Evolutionary conservation across 2,888 invertebrate species (phyloP).

Genomic region (Leuctra nigra): DNA sequence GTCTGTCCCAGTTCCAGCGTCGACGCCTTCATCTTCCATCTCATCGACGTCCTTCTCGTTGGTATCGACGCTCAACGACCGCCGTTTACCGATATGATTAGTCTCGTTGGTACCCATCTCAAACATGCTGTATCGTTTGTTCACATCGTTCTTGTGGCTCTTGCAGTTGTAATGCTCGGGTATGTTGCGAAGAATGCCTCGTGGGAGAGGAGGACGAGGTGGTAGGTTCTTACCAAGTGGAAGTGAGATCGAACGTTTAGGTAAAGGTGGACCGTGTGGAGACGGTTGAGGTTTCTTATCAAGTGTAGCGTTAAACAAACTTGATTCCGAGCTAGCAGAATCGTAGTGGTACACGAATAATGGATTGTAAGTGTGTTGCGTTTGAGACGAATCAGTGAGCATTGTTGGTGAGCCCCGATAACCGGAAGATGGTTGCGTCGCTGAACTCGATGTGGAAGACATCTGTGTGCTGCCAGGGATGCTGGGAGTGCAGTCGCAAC

Average conservation of each 20-base stretch:
- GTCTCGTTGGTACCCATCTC: constrained; percentile 58
- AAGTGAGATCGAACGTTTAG: constrained; percentile 62
- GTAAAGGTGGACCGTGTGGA: constrained; percentile 52
- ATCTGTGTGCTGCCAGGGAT: constrained; percentile 33
- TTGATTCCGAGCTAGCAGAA: constrained; percentile 66
- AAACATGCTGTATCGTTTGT: constrained; percentile 73
- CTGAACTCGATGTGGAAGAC: constrained; percentile 52
- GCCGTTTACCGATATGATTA: constrained; percentile 13
- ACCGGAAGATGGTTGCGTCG: constrained; percentile 78
- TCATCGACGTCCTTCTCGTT: constrained; percentile 41
- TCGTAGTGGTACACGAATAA: constrained; percentile 79
- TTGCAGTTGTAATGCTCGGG: constrained; percentile 42
- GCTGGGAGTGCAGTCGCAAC: constrained; percentile 53
- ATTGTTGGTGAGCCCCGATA: constrained; percentile 82
- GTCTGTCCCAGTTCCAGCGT: constrained; percentile 28
- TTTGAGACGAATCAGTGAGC: constrained; percentile 63
- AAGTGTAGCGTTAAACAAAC: constrained; percentile 43
- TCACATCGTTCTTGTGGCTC: constrained; percentile 44
- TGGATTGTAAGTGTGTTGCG: constrained; percentile 60
- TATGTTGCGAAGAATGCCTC: constrained; percentile 63
- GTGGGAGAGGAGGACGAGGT: constrained; percentile 64
- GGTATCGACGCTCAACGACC: constrained; percentile 34
- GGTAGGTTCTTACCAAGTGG: constrained; percentile 50
- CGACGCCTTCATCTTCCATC: constrained; percentile 41
- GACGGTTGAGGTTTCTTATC: constrained; percentile 40